Percentiles rank a stretch among this genome's conserved stretches.
Conservation (phyloP, 2,888 invertebrate species). For the Limnephilus marmoratus region DNA sequence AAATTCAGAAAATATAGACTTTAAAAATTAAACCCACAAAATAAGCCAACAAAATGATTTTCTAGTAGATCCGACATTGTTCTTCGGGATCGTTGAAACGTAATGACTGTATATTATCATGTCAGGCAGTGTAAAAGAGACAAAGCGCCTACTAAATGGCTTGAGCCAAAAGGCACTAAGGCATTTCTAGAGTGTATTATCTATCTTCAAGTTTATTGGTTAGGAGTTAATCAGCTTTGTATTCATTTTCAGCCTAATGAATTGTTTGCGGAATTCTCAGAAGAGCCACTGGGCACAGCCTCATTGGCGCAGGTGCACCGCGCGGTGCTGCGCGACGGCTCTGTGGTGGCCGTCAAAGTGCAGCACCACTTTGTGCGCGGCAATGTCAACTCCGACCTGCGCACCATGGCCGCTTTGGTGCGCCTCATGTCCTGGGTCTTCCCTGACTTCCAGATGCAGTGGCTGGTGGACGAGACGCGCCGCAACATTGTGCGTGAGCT, state of each 20-base stretch:
- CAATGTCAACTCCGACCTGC: conserved; percentile 91
- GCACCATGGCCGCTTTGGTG: conserved; percentile 95
- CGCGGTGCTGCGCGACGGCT: conserved; percentile 87
- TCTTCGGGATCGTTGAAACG: no score
- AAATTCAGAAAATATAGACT: no score
- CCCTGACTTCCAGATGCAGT: conserved; percentile 95
- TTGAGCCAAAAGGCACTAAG: no score
- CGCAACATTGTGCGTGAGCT: conserved; percentile 94
- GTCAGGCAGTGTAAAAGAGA: no score
- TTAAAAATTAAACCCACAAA: no score
- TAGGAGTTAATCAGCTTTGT: not conserved
- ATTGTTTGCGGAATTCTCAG: conserved; percentile 90
- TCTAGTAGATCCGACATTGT: no score
- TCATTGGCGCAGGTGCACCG: conserved; percentile 96
- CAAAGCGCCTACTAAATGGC: no score
- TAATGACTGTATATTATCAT: no score
- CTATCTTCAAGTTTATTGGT: no score
- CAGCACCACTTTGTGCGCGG: conserved; percentile 95
- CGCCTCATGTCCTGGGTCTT: conserved; percentile 90
- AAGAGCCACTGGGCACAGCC: conserved; percentile 94
- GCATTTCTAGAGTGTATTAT: no score
- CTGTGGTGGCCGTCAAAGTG: conserved; percentile 95
- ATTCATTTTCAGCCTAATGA: conserved; percentile 81
- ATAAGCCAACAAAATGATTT: no score
- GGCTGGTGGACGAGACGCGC: conserved; percentile 93